phyloP scores from a whole-genome alignment of 2,113 vertebrate genomes.

The Corythaixoides concolor region DNA sequence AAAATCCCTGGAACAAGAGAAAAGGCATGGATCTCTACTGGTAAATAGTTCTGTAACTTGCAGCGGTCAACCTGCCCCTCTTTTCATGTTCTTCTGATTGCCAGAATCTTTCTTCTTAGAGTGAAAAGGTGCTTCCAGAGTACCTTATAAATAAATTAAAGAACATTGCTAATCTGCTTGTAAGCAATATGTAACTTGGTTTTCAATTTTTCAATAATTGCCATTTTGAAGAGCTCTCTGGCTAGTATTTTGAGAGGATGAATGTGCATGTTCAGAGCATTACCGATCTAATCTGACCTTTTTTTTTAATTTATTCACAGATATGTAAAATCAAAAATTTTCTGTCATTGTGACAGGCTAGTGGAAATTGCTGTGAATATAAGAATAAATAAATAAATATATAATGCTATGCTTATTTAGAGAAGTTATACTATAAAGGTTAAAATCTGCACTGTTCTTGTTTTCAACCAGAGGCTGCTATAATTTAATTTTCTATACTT shows the following conservation, averaged over 20 bases:
- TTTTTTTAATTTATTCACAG: neutral
- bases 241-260: neutral
- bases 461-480: neutral
- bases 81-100: neutral
- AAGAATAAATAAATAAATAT: neutral
- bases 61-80: neutral
- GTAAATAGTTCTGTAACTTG: neutral
- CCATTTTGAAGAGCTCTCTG: neutral
- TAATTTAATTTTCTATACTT: neutral
- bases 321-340: neutral
- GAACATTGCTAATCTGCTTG: neutral
- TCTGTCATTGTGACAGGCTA: neutral
- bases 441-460: neutral
- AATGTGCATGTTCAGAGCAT: neutral
- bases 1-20: neutral
- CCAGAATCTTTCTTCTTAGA: neutral
- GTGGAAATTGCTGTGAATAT: neutral
- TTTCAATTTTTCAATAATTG: neutral
- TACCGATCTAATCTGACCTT: neutral
- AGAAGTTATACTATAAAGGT: neutral
- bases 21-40: neutral
- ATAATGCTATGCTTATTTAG: neutral
- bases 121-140: neutral
- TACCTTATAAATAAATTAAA: neutral
- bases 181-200: neutral